These are phyloP conservation scores for Monochamus alternatus DNA, from an alignment of 2,888 invertebrate genomes.

Conservation along the genomic window DNA sequence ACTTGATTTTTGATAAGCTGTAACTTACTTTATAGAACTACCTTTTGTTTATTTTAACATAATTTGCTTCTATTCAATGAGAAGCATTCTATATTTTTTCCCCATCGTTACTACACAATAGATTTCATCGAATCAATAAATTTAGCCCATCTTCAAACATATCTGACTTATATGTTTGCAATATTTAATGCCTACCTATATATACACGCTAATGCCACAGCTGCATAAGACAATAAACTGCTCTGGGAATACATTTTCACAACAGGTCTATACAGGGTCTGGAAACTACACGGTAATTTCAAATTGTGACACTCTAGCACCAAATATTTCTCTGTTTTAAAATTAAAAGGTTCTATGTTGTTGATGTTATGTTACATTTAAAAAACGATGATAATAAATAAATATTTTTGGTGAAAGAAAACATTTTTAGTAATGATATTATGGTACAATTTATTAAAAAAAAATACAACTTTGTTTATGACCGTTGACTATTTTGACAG, in stretches of 20 bases:
- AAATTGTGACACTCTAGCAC: too few species aligned
- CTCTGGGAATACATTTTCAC: constrained; percentile 1
- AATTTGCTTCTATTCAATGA: constrained; percentile 56
- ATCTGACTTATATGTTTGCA: constrained; percentile 49
- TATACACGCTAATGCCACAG: constrained; percentile 24
- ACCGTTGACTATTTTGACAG: too few species aligned
- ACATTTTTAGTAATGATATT: too few species aligned
- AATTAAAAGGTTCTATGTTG: too few species aligned
- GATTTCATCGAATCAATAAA: constrained; percentile 53
- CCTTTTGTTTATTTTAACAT: constrained; percentile 56
- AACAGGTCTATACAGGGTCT: constrained; percentile 4
- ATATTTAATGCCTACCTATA: constrained; percentile 49
- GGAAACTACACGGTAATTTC: too few species aligned
- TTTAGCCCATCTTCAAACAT: constrained; percentile 46
- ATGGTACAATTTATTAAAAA: too few species aligned
- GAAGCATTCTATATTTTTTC: constrained; percentile 47
- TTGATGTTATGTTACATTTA: too few species aligned
- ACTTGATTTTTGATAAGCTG: constrained; percentile 58
- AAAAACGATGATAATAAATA: too few species aligned
- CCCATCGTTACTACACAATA: constrained; percentile 42
- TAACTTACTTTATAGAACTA: constrained; percentile 54
- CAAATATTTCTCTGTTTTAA: too few species aligned
- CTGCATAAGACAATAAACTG: constrained; percentile 4
- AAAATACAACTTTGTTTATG: too few species aligned
- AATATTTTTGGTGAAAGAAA: too few species aligned